Percentiles rank a stretch among this genome's conserved stretches.
Conservation (phyloP, 2,113 vertebrate species). For the Ammodytes marinus region DNA sequence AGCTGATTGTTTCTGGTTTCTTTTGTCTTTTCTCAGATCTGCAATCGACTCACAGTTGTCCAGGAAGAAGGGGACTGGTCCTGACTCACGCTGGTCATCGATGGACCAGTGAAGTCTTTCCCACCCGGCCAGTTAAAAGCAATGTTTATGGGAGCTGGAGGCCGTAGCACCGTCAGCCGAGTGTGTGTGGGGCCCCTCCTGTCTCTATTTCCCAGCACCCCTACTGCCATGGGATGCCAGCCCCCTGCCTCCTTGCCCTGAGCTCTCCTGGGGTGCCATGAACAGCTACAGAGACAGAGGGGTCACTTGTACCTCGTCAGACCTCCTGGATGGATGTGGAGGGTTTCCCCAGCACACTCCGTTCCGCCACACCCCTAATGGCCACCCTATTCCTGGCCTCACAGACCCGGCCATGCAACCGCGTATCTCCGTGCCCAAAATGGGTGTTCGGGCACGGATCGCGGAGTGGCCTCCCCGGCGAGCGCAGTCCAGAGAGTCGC, state of each 20-base stretch:
- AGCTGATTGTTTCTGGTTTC: constrained; percentile 1
- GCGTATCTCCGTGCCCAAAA: constrained; percentile 90
- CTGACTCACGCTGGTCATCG: constrained; percentile 26
- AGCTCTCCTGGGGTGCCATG: constrained; percentile 85
- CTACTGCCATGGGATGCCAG: constrained; percentile 80
- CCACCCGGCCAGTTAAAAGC: constrained; percentile 55
- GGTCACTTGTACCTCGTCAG: constrained; percentile 85
- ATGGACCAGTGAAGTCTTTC: constrained; percentile 60
- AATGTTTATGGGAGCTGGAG: constrained; percentile 78
- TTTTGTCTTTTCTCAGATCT: constrained; percentile 40
- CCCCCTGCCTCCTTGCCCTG: constrained; percentile 70
- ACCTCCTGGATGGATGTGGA: constrained; percentile 84
- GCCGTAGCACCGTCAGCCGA: constrained; percentile 60
- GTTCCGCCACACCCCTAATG: constrained; percentile 83
- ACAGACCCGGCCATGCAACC: constrained; percentile 69
- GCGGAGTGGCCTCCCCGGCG: constrained; percentile 94
- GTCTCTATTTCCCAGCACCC: constrained; percentile 67
- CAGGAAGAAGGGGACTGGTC: neutral
- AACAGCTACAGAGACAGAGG: constrained; percentile 90
- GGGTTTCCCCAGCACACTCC: constrained; percentile 75
- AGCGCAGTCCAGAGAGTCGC: constrained; percentile 85
- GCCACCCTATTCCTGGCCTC: constrained; percentile 70
- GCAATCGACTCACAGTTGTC: constrained; percentile 19
- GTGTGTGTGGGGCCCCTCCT: constrained; percentile 71
- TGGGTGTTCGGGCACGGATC: constrained; percentile 94